phyloP scores from a whole-genome alignment of 2,797 vertebrate genomes.

The Sus cebifrons region DNA sequence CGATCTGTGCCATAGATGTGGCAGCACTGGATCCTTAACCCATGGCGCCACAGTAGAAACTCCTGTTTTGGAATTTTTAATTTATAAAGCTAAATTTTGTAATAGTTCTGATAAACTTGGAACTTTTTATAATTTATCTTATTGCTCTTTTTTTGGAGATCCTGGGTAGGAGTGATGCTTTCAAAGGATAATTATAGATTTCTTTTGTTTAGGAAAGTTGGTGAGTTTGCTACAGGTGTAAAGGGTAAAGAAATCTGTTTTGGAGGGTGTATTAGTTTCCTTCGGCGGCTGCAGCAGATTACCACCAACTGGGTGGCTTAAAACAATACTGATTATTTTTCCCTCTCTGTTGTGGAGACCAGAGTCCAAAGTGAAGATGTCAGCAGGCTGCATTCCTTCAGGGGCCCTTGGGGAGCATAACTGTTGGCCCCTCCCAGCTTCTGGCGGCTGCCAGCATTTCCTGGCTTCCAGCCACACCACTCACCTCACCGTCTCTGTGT shows the following conservation, averaged over 20 bases:
- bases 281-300: neutral
- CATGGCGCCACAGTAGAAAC: too few relatives aligned
- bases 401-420: too few relatives aligned
- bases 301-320: neutral
- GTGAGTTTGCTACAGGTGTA: neutral
- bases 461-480: neutral
- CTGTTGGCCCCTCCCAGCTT: too few relatives aligned
- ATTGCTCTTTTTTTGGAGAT: neutral
- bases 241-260: neutral
- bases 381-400: too few relatives aligned
- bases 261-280: neutral
- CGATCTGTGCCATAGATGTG: too few relatives aligned
- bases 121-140: constrained; percentile 13
- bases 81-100: constrained; percentile 34
- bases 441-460: neutral
- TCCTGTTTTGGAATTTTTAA: constrained; percentile 51
- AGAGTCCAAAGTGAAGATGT: too few relatives aligned
- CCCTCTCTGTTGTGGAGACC: too few relatives aligned
- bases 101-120: neutral
- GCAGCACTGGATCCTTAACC: too few relatives aligned
- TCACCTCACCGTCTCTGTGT: neutral
- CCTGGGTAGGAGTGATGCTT: neutral
- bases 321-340: too few relatives aligned
- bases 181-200: neutral
- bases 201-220: constrained; percentile 20